Evolutionary conservation across 2,888 invertebrate species (phyloP), one percentile per base, ranked within the genome.

Genomic region (Arge pagana): DNA sequence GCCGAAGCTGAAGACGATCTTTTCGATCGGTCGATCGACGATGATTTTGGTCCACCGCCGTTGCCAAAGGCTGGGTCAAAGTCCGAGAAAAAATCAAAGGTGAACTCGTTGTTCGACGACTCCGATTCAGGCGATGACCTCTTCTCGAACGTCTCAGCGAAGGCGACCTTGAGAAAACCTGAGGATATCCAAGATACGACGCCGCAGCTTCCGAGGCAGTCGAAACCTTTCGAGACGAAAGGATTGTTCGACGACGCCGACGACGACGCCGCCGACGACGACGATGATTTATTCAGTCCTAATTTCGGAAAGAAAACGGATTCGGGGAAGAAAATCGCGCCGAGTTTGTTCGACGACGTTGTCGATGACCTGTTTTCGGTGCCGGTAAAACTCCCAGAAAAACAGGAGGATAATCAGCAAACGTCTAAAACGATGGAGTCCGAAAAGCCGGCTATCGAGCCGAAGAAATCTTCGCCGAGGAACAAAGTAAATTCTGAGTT

Each of bases 111-210:
- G 28, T 74, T 74, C 57, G 74, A 72, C 50, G 73, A 74, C 36
- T 73, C 72, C 8, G 74, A 74, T 40, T 72, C 76, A 18, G 72
- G 67, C 10, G 70, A 73, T 53, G 74, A 76, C 37, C 59, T 76
- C 24, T 76, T 76, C 56, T 67, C 68, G 11, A 65, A 64, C 50
- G 61, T 67, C n/a, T 71, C 68, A 37, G 71, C 71, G 3, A 67
- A 66, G 37, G 65, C 70, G 5, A 62, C 65, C 23, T 68, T 72
- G 2, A 65, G 66, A 30, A 70, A 65, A 55, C 71, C 71, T 40
- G 63, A 64, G 16, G 71, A 70, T 53, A 58, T 65, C 37, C 56
- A 63, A 13, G 49, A 57, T 10, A 35, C 56, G 3, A 48, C 50
- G 1, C 41, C 65, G 4, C 66, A 63, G 35, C 56, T 53, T 28